These are phyloP conservation scores for Euproctis similis DNA, from an alignment of 2,888 invertebrate species.

Conservation along the genomic window DNA sequence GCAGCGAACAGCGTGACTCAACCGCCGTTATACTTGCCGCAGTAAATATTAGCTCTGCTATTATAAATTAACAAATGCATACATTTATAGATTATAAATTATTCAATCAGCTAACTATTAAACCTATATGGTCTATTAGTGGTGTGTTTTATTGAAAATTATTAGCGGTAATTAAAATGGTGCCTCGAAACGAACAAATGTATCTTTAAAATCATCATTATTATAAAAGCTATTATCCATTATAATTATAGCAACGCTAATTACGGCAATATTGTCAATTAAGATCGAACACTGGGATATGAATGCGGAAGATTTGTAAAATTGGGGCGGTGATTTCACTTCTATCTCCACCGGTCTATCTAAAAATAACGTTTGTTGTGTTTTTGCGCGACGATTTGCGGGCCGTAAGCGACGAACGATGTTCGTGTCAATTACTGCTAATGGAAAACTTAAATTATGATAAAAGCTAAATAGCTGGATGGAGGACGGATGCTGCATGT, in stretches of 20 bases:
- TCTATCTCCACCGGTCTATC: slow-evolving; percentile 64
- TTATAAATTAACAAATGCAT: no score
- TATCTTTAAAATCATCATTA: slow-evolving; percentile 66
- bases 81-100: no score
- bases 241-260: slow-evolving; percentile 70
- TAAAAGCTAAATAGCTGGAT: slow-evolving; percentile 66
- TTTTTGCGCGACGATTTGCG: slow-evolving; percentile 42
- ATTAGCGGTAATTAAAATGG: slow-evolving; percentile 61
- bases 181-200: slow-evolving; percentile 63
- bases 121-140: no score
- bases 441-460: slow-evolving; percentile 76
- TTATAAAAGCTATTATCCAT: slow-evolving; percentile 68
- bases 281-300: slow-evolving; percentile 47
- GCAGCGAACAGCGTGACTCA: no score
- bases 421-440: slow-evolving; percentile 74
- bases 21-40: no score
- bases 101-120: no score
- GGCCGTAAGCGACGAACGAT: slow-evolving; percentile 72
- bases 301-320: slow-evolving; percentile 55
- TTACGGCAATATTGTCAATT: slow-evolving; percentile 71
- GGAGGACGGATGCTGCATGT: slow-evolving; percentile 55
- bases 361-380: slow-evolving; percentile 65
- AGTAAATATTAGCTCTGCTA: no score
- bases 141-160: slow-evolving; percentile 55
- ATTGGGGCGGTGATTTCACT: slow-evolving; percentile 46